phyloP scores from a whole-genome alignment of 2,888 invertebrate genomes.

The Hydrotaea cyrtoneurina region DNA sequence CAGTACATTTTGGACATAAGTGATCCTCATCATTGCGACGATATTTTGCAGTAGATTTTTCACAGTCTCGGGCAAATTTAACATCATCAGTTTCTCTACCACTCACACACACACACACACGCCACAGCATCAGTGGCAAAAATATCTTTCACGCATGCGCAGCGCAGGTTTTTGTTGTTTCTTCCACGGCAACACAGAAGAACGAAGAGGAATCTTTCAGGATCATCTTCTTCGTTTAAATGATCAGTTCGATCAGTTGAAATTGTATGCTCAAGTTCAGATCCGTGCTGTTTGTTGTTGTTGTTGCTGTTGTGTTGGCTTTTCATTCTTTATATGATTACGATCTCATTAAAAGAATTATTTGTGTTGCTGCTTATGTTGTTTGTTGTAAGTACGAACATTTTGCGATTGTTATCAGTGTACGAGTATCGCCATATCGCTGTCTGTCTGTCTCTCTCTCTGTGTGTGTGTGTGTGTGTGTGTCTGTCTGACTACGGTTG shows the following conservation, averaged over 20 bases:
- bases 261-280: slow-evolving; percentile 52
- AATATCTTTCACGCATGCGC: slow-evolving; percentile 66
- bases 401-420: slow-evolving; percentile 75
- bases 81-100: slow-evolving; percentile 61
- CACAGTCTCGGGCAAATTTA: slow-evolving; percentile 52
- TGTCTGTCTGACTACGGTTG: slow-evolving; percentile 19
- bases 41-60: slow-evolving; percentile 38
- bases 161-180: slow-evolving; percentile 37
- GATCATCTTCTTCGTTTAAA: slow-evolving; percentile 62
- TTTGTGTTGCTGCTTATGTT: slow-evolving; percentile 78
- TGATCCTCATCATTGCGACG: slow-evolving; percentile 45
- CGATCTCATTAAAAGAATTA: slow-evolving; percentile 79
- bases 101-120: not conserved
- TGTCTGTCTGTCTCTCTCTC: slow-evolving; percentile 29
- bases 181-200: not conserved
- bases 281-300: not conserved
- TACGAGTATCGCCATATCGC: slow-evolving; percentile 64
- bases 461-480: too few species aligned
- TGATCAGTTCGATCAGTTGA: slow-evolving; percentile 50
- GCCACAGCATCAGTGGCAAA: slow-evolving; percentile 64
- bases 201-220: slow-evolving; percentile 46
- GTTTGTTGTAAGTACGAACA: slow-evolving; percentile 70
- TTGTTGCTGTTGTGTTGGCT: slow-evolving; percentile 22
- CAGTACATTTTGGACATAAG: slow-evolving; percentile 31
- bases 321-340: slow-evolving; percentile 70